phyloP scores from a whole-genome alignment of 1,140 invertebrate species.

The Lethocerus indicus region DNA sequence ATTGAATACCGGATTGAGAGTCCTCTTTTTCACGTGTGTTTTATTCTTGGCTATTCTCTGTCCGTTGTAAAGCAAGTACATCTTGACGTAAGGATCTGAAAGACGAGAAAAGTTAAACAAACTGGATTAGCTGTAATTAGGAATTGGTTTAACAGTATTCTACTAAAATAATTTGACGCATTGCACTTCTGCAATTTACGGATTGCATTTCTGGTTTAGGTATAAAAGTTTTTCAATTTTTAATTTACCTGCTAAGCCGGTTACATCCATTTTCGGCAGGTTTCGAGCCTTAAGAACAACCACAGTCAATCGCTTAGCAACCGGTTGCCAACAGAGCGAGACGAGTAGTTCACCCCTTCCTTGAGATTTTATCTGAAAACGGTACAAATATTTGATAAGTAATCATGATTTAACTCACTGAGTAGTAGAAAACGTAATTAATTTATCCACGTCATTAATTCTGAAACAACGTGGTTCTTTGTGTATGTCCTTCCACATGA shows the following conservation, averaged over 20 bases:
- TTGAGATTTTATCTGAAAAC: constrained; percentile 59
- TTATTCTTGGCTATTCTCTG: constrained; percentile 97
- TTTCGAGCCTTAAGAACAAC: constrained; percentile 87
- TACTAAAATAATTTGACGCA: no score
- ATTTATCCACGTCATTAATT: background rate
- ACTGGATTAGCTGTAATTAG: no score
- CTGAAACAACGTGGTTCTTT: background rate
- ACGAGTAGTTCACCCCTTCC: constrained; percentile 80
- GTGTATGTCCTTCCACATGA: background rate
- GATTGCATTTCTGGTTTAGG: no score
- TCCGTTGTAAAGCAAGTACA: constrained; percentile 92
- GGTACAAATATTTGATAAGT: no score
- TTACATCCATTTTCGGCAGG: constrained; percentile 89
- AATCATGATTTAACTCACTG: no score
- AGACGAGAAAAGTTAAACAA: constrained; percentile 12
- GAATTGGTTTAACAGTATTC: no score
- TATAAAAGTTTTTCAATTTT: no score
- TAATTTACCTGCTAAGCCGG: constrained; percentile 56
- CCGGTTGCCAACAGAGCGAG: constrained; percentile 87
- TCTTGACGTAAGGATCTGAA: constrained; percentile 83
- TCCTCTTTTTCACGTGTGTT: constrained; percentile 96
- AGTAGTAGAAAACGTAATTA: background rate
- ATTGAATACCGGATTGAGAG: constrained; percentile 95
- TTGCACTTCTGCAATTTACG: no score
- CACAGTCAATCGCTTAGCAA: constrained; percentile 70